phyloP scores from a whole-genome alignment of 1,140 invertebrate species.

The Sitophilus oryzae region DNA sequence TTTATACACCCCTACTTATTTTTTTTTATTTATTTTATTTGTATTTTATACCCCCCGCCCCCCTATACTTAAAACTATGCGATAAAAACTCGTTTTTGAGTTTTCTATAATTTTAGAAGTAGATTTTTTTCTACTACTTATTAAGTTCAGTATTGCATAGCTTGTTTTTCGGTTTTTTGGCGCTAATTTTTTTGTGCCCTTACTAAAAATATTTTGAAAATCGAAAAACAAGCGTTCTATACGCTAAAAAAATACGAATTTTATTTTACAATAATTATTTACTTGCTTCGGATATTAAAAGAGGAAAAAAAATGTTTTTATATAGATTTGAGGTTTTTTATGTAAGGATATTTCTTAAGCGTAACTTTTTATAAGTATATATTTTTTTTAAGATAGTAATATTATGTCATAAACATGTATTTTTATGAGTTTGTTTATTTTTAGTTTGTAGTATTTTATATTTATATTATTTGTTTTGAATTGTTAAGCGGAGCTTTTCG shows the following conservation, averaged over 20 bases:
- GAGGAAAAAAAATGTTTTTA: neutral
- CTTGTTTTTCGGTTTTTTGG: neutral
- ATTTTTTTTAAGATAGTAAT: constrained; percentile 25
- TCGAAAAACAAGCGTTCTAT: no score
- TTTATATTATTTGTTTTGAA: constrained; percentile 27
- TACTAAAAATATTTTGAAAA: no score
- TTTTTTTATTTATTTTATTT: no score
- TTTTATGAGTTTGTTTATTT: constrained; percentile 31
- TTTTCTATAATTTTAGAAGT: no score
- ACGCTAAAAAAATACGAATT: no score
- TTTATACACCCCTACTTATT: no score
- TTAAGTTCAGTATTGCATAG: neutral
- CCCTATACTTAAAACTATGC: no score
- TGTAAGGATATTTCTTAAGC: constrained; percentile 29
- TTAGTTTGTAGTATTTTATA: constrained; percentile 32
- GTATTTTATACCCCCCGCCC: no score
- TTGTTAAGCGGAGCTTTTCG: constrained; percentile 23
- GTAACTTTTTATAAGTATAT: constrained; percentile 29
- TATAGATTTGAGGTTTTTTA: neutral
- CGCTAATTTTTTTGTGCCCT: neutral
- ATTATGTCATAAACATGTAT: constrained; percentile 29
- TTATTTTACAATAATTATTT: no score
- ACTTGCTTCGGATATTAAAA: neutral
- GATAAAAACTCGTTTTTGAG: no score
- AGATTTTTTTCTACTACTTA: neutral